Evolutionary conservation across 2,113 vertebrate species (phyloP).

Genomic region (Pelecanus crispus): DNA sequence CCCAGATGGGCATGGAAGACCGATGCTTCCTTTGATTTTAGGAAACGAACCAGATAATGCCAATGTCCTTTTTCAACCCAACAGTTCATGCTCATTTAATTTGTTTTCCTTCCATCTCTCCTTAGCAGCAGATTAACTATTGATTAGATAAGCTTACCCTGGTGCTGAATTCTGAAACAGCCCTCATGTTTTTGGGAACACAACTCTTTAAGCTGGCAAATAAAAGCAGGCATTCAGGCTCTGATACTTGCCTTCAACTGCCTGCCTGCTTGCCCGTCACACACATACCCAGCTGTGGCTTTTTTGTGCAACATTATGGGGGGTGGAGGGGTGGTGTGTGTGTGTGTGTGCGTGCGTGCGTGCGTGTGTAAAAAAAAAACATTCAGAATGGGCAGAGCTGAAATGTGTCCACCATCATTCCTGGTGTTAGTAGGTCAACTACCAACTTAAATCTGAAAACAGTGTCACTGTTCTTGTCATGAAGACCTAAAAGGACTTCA

Average conservation of each 20-base stretch:
- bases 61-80: background rate
- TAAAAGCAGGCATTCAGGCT: background rate
- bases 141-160: background rate
- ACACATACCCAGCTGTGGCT: background rate
- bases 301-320: too few relatives aligned
- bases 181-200: background rate
- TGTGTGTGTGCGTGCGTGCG: rapidly evolving
- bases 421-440: background rate
- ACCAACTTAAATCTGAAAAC: background rate
- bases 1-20: background rate
- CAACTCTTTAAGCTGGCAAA: background rate
- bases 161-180: background rate
- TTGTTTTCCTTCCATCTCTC: background rate
- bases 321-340: too few relatives aligned
- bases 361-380: rapidly evolving
- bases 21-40: background rate
- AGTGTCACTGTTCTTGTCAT: background rate
- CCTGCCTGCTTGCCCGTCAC: background rate
- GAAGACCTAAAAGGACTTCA: background rate
- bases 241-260: background rate
- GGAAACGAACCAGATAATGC: conserved; percentile 27
- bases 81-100: conserved; percentile 4
- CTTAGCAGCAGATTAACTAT: background rate
- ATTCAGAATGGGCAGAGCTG: background rate
- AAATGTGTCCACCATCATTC: background rate